Evolutionary conservation across 2,888 invertebrate genomes (phyloP).

Genomic region (Plutella xylostella): DNA sequence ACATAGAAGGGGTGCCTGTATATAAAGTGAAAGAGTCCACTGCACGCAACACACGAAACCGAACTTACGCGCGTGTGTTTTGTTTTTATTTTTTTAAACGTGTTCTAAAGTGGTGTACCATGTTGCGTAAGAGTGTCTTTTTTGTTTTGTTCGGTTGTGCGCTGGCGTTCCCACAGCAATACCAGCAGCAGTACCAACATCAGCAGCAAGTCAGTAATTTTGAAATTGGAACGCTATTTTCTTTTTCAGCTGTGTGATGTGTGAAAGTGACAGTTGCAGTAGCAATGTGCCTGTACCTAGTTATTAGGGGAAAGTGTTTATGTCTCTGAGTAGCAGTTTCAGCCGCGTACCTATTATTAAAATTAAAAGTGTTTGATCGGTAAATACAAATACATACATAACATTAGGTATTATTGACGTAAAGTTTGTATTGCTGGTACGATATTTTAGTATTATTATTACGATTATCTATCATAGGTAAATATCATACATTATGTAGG

Average conservation of each 20-base stretch:
- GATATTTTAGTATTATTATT: no score
- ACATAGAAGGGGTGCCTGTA: constrained; percentile 57
- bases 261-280: neutral
- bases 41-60: constrained; percentile 47
- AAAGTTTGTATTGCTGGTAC: no score
- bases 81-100: constrained; percentile 26
- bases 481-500: no score
- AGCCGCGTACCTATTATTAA: no score
- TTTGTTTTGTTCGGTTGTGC: constrained; percentile 51
- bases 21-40: constrained; percentile 52
- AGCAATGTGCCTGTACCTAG: no score
- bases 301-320: no score
- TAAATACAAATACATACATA: no score
- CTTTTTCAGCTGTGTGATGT: neutral
- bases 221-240: neutral
- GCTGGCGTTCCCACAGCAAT: constrained; percentile 33
- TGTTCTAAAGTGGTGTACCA: constrained; percentile 35
- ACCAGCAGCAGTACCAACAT: constrained; percentile 48
- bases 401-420: no score
- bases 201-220: constrained; percentile 42
- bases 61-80: constrained; percentile 46
- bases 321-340: no score
- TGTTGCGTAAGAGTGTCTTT: constrained; percentile 50
- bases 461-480: no score
- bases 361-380: no score